Evolutionary conservation across 2,888 invertebrate genomes (phyloP), one percentile per base, ranked within the genome.

Genomic region (Polydrusus tereticollis): DNA sequence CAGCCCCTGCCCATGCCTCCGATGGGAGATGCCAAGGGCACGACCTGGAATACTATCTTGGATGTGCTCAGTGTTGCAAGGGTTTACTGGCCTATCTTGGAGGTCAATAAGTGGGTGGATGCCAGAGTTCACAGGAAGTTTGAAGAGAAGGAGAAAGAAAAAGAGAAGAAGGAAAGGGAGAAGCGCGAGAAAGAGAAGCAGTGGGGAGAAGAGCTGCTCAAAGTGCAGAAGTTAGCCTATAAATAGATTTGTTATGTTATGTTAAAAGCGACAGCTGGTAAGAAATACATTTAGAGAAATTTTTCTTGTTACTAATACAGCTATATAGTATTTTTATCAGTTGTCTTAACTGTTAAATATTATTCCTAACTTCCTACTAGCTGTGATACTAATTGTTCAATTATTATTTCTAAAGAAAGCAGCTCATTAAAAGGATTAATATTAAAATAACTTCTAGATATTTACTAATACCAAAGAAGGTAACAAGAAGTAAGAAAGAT

Each of bases 1-100:
- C 47, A 97, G 86, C 93, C 95, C 0, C 85, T 95, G 65, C 91
- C 93, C 0, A 84, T 83, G 66, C 83, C 86, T 5, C 73, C 72
- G 10, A 70, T 80, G 6, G 73, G 71, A 10, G 63, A 52, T 6
- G 71, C 79, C 3, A 77, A 79, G 1, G 59, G 59, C 0, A 85
- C 85, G 76, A 89, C 89, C 21, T 79, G 87, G 2, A 88, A 90
- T 78, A 89, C 92, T 0, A 90, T 96, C 63, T 89, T 89, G 75
- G 88, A 91, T 78, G 94, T 94, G 41, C 86, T 94, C 16, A 85
- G 86, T 62, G 87, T 87, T 0, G 95, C 95, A 29, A 89, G 90
- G 50, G 86, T 89, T 45, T 93, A 92, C 82, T 97, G 96, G 96
- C 80, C 82, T 3, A 75, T 82, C 20, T 77, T 85, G 33, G 59